Conservation (phyloP, 2,888 invertebrate genomes). For the Heteromurus nitidus region DNA sequence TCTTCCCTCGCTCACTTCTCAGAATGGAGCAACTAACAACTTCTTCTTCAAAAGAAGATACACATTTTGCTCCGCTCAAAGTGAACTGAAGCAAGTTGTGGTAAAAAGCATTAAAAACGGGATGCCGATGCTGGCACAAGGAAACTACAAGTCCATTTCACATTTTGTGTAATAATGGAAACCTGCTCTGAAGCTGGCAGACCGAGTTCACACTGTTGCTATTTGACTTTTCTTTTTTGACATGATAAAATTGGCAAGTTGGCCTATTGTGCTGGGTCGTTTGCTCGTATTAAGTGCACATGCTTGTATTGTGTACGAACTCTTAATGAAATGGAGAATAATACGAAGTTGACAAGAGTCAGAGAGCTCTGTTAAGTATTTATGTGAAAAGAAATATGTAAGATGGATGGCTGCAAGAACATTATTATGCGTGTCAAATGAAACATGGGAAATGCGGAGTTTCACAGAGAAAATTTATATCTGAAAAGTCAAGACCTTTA, state of each 20-base stretch:
- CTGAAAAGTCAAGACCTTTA: not conserved
- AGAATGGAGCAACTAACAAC: not conserved
- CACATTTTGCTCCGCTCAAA: too few species aligned
- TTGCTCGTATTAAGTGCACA: slow-evolving; percentile 18
- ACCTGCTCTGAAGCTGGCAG: slow-evolving; percentile 50
- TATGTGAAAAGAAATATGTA: not conserved
- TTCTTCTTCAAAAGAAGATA: too few species aligned
- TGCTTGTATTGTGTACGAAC: too few species aligned
- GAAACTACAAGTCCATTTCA: too few species aligned
- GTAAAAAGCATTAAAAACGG: not conserved
- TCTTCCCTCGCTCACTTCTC: not conserved
- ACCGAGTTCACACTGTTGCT: slow-evolving; percentile 15
- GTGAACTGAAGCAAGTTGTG: not conserved
- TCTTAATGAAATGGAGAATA: slow-evolving; percentile 25
- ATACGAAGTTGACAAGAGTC: too few species aligned
- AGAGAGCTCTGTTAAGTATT: not conserved
- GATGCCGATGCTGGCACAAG: slow-evolving; percentile 1
- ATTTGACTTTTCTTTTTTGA: slow-evolving; percentile 51
- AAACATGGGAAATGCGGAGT: slow-evolving; percentile 54
- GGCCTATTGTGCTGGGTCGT: slow-evolving; percentile 10
- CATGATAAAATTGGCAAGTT: slow-evolving; percentile 51
- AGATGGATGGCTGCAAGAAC: not conserved
- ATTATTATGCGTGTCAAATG: not conserved
- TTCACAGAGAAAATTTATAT: slow-evolving; percentile 10
- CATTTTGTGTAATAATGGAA: slow-evolving; percentile 35